Evolutionary conservation across 2,888 invertebrate species (phyloP).

Genomic region (Euplagia quadripunctaria): DNA sequence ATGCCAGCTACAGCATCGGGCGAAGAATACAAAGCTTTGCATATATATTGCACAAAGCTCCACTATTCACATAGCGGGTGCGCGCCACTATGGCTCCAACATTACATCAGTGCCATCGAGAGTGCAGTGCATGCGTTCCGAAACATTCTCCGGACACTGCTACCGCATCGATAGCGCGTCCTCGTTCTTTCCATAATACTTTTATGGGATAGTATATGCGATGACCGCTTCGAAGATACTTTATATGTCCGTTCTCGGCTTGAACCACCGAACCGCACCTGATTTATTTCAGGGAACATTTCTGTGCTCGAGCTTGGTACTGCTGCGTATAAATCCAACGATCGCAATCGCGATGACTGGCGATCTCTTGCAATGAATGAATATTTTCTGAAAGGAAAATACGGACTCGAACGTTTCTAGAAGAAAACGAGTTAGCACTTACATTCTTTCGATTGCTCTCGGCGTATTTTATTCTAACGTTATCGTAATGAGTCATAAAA

Average conservation of each 20-base stretch:
- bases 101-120: constrained; percentile 58
- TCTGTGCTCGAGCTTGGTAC: constrained; percentile 55
- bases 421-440: constrained; percentile 58
- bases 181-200: constrained; percentile 66
- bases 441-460: constrained; percentile 71
- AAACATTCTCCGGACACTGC: constrained; percentile 64
- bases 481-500: constrained; percentile 81
- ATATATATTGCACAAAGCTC: constrained; percentile 67
- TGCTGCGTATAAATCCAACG: constrained; percentile 67
- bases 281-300: constrained; percentile 76
- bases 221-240: constrained; percentile 68
- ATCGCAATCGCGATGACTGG: constrained; percentile 62
- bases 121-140: constrained; percentile 56
- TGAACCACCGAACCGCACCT: constrained; percentile 68
- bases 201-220: constrained; percentile 66
- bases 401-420: constrained; percentile 48
- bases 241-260: constrained; percentile 61
- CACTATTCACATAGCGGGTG: constrained; percentile 50
- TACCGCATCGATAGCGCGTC: constrained; percentile 53
- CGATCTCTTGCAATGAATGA: constrained; percentile 59
- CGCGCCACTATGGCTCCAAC: constrained; percentile 70
- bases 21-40: constrained; percentile 60
- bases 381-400: constrained; percentile 65
- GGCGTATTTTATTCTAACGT: constrained; percentile 74
- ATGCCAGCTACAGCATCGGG: constrained; percentile 38